phyloP scores from a whole-genome alignment of 2,888 invertebrate genomes.

The Amphiduros pacificus region DNA sequence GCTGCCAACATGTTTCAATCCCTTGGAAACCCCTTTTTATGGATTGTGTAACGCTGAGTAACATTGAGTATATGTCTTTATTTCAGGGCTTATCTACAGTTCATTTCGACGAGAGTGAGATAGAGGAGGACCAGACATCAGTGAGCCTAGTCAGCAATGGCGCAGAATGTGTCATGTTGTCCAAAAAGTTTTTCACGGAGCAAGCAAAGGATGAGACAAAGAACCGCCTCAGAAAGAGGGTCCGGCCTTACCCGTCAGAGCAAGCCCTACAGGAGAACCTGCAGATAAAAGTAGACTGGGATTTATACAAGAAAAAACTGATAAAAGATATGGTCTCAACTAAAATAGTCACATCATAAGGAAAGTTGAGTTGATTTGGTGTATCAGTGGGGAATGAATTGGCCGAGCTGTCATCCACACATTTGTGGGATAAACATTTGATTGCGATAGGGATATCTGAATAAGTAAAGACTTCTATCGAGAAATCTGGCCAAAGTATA shows the following conservation, averaged over 20 bases:
- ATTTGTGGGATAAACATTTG: too few relatives aligned
- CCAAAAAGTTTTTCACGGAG: conserved; percentile 51
- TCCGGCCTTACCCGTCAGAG: conserved; percentile 51
- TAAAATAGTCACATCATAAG: too few relatives aligned
- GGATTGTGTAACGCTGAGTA: too few relatives aligned
- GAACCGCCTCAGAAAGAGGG: conserved; percentile 38
- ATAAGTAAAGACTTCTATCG: too few relatives aligned
- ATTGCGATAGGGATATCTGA: too few relatives aligned
- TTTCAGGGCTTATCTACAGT: conserved; percentile 49
- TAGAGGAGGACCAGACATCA: conserved; percentile 31
- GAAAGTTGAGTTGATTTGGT: too few relatives aligned
- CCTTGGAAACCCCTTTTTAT: too few relatives aligned
- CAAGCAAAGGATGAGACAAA: conserved; percentile 50
- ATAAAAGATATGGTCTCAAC: conserved; percentile 12
- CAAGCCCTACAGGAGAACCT: conserved; percentile 50
- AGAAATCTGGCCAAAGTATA: too few relatives aligned
- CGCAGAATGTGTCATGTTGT: conserved; percentile 55
- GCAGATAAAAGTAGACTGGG: conserved; percentile 54
- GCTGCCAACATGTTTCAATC: too few relatives aligned
- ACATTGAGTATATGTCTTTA: too few relatives aligned
- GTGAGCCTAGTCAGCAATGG: conserved; percentile 52
- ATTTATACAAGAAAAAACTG: conserved; percentile 37
- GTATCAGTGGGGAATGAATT: too few relatives aligned
- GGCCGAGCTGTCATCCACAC: too few relatives aligned
- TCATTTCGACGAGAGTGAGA: conserved; percentile 40